Evolutionary conservation across 2,113 vertebrate genomes (phyloP).

Genomic region (Hemichromis elongatus): DNA sequence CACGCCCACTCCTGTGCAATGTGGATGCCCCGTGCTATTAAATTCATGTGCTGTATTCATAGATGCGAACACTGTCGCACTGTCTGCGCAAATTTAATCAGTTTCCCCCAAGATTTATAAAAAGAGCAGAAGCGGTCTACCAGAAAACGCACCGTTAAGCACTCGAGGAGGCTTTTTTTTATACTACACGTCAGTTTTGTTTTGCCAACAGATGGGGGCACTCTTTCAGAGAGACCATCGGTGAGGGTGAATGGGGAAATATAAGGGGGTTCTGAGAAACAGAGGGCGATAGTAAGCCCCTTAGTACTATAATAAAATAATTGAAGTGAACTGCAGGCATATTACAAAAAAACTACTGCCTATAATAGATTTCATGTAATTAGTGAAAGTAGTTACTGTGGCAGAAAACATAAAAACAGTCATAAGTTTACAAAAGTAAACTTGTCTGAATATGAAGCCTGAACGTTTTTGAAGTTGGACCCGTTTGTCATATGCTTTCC

Average conservation of each 20-base stretch:
- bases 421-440: neutral
- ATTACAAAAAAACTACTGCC: neutral
- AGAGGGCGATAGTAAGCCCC: neutral
- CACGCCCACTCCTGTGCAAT: conserved; percentile 75
- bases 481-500: neutral
- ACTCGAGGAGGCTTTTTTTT: neutral
- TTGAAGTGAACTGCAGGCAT: neutral
- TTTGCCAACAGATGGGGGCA: conserved; percentile 66
- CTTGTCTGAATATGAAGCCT: neutral
- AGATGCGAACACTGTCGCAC: neutral
- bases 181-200: conserved; percentile 49
- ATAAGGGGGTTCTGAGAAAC: neutral
- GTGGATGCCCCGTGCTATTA: conserved; percentile 20
- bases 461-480: neutral
- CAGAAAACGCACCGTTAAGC: conserved; percentile 7
- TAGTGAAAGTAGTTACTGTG: neutral
- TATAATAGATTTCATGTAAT: neutral
- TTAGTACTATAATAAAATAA: neutral
- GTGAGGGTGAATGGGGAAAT: conserved; percentile 34
- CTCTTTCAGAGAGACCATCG: conserved; percentile 5
- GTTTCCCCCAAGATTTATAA: neutral
- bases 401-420: neutral
- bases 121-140: neutral
- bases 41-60: neutral
- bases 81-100: neutral